Evolutionary conservation across 2,888 invertebrate genomes (phyloP).

Genomic region (Orchesellides sinensis): DNA sequence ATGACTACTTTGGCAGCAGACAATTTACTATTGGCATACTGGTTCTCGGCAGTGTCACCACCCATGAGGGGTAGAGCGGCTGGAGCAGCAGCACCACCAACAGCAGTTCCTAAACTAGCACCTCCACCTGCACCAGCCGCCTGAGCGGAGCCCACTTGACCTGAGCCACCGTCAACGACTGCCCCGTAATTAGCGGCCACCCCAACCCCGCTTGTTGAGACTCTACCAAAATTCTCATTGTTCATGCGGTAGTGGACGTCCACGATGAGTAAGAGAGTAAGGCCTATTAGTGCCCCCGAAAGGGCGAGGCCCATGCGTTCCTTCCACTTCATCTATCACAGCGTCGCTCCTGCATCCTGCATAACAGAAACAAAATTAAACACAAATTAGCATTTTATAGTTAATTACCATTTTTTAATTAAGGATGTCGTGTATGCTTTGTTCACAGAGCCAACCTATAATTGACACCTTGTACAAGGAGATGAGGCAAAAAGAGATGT

Average conservation of each 20-base stretch:
- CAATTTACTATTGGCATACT: constrained; percentile 74
- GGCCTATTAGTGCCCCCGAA: constrained; percentile 74
- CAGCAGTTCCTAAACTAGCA: constrained; percentile 31
- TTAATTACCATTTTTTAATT: too few relatives aligned
- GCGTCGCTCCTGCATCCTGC: constrained; percentile 71
- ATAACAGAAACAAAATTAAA: constrained; percentile 22
- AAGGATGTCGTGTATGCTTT: too few relatives aligned
- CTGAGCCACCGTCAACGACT: constrained; percentile 62
- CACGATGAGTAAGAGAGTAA: constrained; percentile 73
- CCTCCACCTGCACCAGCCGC: constrained; percentile 62
- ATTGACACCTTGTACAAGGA: too few relatives aligned
- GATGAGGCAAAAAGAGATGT: too few relatives aligned
- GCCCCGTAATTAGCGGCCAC: constrained; percentile 43
- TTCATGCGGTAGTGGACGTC: constrained; percentile 74
- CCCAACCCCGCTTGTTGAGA: constrained; percentile 59
- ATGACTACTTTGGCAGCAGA: constrained; percentile 68
- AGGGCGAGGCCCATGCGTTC: constrained; percentile 74
- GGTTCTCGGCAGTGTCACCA: constrained; percentile 72
- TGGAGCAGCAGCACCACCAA: constrained; percentile 32
- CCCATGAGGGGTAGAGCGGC: constrained; percentile 46
- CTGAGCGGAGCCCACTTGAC: constrained; percentile 63
- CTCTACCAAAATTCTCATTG: constrained; percentile 63
- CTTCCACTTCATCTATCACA: constrained; percentile 74
- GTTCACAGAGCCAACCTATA: too few relatives aligned
- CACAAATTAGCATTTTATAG: too few relatives aligned